These are phyloP conservation scores for Pangasius sanitwongsei DNA, from an alignment of 2,797 vertebrate species.

Conservation along the genomic window DNA sequence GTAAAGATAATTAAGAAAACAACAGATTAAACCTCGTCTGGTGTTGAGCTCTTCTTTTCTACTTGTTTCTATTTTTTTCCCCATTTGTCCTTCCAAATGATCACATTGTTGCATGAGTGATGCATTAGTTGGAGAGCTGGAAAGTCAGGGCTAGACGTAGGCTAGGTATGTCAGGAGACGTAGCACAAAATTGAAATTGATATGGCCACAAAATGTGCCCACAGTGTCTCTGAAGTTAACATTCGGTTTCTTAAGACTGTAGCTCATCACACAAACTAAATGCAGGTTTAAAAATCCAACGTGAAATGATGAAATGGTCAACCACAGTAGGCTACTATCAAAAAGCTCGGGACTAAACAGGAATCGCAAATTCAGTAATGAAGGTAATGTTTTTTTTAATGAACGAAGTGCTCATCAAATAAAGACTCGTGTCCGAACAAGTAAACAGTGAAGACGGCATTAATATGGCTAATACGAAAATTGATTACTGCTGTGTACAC, in stretches of 20 bases:
- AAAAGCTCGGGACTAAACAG: neutral
- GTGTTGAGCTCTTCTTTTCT: neutral
- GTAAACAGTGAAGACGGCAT: neutral
- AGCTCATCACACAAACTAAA: neutral
- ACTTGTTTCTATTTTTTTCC: neutral
- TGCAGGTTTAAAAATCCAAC: neutral
- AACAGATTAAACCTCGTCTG: neutral
- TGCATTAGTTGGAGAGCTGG: neutral
- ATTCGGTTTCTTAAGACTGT: neutral
- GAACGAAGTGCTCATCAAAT: neutral
- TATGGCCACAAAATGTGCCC: neutral
- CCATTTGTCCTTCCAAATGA: neutral
- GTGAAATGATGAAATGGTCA: neutral
- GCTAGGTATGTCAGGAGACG: neutral
- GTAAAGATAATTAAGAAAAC: neutral
- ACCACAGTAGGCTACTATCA: neutral
- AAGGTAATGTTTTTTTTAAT: neutral
- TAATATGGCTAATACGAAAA: neutral
- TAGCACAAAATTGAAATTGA: neutral
- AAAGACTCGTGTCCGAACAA: neutral
- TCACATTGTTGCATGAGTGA: constrained; percentile 10
- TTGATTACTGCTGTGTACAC: neutral
- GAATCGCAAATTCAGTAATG: neutral
- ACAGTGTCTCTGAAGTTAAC: neutral
- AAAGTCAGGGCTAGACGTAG: neutral